These are phyloP conservation scores for Cyphomyrus discorhynchus DNA, from an alignment of 2,113 vertebrate species.

Conservation along the genomic window DNA sequence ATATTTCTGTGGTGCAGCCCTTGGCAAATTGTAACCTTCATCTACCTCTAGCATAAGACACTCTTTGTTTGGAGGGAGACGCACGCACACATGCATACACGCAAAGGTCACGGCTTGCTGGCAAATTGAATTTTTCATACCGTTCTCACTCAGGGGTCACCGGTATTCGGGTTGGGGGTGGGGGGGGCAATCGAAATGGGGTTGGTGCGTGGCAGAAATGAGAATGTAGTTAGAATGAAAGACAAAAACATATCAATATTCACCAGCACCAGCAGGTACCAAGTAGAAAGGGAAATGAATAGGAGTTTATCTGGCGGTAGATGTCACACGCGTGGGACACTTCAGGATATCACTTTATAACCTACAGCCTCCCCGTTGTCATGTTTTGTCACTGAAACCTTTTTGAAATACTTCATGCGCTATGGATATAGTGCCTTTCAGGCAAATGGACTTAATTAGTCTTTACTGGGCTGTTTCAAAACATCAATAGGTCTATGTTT, in stretches of 20 bases:
- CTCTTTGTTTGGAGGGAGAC: background rate
- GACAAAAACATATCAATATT: constrained; percentile 4
- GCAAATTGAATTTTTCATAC: constrained; percentile 9
- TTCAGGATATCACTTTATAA: background rate
- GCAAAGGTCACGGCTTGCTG: background rate
- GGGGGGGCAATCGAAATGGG: background rate
- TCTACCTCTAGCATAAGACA: constrained; percentile 35
- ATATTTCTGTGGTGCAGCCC: constrained; percentile 17
- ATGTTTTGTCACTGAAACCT: background rate
- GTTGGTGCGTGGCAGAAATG: background rate
- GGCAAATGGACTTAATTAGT: background rate
- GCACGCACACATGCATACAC: background rate
- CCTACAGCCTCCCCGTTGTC: background rate
- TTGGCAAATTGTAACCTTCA: constrained; percentile 35
- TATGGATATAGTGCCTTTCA: background rate
- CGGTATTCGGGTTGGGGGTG: background rate
- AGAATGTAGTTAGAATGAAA: background rate
- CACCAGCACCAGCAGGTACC: background rate
- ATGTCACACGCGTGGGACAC: background rate
- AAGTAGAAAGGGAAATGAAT: background rate
- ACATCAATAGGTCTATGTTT: background rate
- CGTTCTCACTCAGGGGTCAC: background rate
- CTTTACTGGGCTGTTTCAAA: background rate
- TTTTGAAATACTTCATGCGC: background rate
- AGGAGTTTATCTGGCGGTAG: background rate